phyloP scores from a whole-genome alignment of 2,888 invertebrate genomes.

The Trissolcus brochymenae region DNA sequence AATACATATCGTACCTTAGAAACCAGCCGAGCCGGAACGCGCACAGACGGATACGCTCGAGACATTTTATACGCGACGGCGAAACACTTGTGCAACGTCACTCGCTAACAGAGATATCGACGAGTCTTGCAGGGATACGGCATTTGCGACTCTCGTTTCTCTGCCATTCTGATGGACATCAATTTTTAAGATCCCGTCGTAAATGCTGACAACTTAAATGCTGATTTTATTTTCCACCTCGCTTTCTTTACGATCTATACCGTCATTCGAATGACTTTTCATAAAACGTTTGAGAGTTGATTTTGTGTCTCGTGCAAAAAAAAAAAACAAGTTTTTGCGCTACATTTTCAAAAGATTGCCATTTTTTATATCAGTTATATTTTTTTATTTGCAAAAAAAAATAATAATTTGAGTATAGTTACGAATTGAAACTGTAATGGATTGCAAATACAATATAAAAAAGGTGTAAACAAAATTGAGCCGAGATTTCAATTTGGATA shows the following conservation, averaged over 20 bases:
- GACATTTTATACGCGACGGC: constrained; percentile 20
- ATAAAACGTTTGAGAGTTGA: background rate
- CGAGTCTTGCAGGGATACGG: constrained; percentile 8
- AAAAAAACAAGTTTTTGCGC: background rate
- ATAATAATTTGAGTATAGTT: too few relatives aligned
- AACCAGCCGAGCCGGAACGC: constrained; percentile 55
- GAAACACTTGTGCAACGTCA: constrained; percentile 5
- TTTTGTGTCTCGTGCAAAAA: background rate
- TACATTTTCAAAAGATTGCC: background rate
- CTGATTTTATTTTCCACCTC: background rate
- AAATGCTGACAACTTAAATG: background rate
- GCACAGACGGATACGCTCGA: constrained; percentile 47
- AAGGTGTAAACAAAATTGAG: too few relatives aligned
- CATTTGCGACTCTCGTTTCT: background rate
- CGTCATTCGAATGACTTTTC: background rate
- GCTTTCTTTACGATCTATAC: constrained; percentile 4
- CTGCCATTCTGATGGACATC: constrained; percentile 8
- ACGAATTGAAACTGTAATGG: too few relatives aligned
- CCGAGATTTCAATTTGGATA: too few relatives aligned
- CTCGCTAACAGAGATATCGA: constrained; percentile 16
- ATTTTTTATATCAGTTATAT: background rate
- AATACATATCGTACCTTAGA: constrained; percentile 39
- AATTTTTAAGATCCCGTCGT: constrained; percentile 2
- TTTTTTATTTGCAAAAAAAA: too few relatives aligned
- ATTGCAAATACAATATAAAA: too few relatives aligned